These are phyloP conservation scores for Melanocharis versteri DNA, from an alignment of 2,113 vertebrate species.

Conservation along the genomic window DNA sequence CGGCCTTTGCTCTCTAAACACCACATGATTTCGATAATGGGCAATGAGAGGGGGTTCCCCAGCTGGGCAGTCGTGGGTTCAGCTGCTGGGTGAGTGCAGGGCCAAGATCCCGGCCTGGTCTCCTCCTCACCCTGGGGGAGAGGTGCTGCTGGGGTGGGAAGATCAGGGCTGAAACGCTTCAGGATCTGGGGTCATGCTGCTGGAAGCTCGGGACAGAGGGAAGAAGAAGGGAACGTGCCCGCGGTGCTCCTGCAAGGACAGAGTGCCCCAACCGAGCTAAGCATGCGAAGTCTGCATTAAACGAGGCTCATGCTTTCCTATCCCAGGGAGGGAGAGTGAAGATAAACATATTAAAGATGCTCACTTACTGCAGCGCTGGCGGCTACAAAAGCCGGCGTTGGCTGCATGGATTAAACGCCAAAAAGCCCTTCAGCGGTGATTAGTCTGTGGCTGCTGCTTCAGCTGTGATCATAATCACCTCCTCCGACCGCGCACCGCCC, in stretches of 20 bases:
- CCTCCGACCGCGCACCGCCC: neutral
- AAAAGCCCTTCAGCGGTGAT: neutral
- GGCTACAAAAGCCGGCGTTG: neutral
- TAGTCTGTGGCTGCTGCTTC: conserved; percentile 1
- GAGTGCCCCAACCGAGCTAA: accelerated
- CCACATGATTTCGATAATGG: accelerated
- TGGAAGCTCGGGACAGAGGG: neutral
- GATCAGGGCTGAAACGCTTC: neutral
- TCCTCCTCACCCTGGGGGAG: neutral
- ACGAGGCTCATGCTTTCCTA: neutral
- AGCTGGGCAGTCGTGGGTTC: neutral
- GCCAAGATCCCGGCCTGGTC: accelerated
- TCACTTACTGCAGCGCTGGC: neutral
- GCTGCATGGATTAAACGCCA: neutral
- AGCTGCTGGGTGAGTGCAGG: accelerated
- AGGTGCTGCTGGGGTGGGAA: neutral
- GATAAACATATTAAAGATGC: neutral
- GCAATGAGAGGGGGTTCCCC: neutral
- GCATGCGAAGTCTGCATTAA: neutral
- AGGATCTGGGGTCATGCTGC: neutral
- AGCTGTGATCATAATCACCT: neutral
- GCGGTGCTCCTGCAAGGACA: neutral
- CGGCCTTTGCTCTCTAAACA: neutral
- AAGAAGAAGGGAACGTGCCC: neutral
- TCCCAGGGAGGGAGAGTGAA: neutral